A percentile compares a stretch with the other conserved stretches of the same genome.
phyloP scores from a whole-genome alignment of 1,140 invertebrate species.

The Drosophila leontia region DNA sequence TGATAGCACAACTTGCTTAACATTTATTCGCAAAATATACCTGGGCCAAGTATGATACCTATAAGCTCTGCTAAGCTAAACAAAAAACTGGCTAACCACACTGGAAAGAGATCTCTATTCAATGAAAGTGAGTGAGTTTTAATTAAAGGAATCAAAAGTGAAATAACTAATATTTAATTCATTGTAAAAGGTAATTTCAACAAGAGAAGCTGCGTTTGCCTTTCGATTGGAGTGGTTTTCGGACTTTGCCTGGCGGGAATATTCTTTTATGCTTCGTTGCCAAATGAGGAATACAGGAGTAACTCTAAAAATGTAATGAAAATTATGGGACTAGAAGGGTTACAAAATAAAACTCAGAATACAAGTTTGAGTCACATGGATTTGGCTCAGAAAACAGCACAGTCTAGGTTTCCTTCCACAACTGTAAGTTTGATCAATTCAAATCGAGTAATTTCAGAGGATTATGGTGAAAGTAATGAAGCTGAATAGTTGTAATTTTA shows the following conservation, averaged over 20 bases:
- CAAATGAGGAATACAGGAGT: neutral
- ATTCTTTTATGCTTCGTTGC: conserved; percentile 13
- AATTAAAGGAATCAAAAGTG: neutral
- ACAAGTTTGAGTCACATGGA: neutral
- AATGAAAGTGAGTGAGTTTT: conserved; percentile 16
- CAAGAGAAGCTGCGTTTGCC: conserved; percentile 1
- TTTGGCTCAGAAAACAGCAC: neutral
- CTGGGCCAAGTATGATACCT: conserved; percentile 19
- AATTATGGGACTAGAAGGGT: neutral
- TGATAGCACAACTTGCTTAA: neutral
- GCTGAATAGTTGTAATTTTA: neutral
- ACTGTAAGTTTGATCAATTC: neutral
- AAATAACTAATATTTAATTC: neutral
- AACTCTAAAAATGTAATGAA: neutral
- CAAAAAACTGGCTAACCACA: conserved; percentile 10
- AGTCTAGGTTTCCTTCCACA: neutral
- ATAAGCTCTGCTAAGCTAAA: conserved; percentile 24
- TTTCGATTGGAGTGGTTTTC: neutral
- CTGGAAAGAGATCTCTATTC: neutral
- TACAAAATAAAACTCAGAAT: neutral
- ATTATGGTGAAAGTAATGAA: neutral
- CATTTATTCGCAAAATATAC: conserved; percentile 14
- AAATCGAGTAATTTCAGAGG: neutral
- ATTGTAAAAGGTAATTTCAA: neutral
- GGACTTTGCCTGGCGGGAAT: conserved; percentile 29